Base-by-base conservation (phyloP, 2,797 vertebrate species). In the Betta splendens region DNA sequence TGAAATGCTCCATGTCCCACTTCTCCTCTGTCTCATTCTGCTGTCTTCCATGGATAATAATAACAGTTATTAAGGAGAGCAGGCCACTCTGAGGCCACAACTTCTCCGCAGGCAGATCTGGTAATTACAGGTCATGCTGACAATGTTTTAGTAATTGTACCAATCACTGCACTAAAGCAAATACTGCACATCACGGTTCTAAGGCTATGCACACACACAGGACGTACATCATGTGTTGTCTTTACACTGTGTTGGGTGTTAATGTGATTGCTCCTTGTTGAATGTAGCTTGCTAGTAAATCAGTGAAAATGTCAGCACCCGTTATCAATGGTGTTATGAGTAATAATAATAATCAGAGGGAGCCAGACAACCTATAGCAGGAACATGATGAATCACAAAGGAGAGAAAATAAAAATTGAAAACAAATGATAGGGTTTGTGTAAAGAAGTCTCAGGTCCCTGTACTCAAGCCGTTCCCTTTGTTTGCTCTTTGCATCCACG, bases 1-100 rank as follows among this genome's bases (percentile, higher is more conserved):
- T 53, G 48, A 64, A 60, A 46, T 51, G 47, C 69, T 55, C 42
- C 49, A 28, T 57, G 69, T 61, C 45, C 45, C 62, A 42, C 69
- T 57, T 50, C 25, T 48, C 52, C 70, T 55, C 62, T 68, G 67
- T 81, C 64, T 70, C 73, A 65, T 76, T 73, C 74, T 54, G 64
- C 47, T 64, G 52, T 72, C 79, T 80, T 87, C 85, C 83, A 77
- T 67, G 76, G 84, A 86, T 86, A 89, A 84, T 91, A 90, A 91
- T 91, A 90, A 88, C 81, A 81, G 89, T 92, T 91, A 91, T 92
- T 89, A 89, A 87, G 83, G 79, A 56, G 76, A 67, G 61, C 72
- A 35, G 79, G 76, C 81, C 47, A 73, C 80, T 79, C 85, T 39
- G 76, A 84, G 85, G 85, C 80, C 85, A 76, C 74, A 42, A 76